Conservation (phyloP, 1,140 invertebrate genomes). For the Diabrotica undecimpunctata region DNA sequence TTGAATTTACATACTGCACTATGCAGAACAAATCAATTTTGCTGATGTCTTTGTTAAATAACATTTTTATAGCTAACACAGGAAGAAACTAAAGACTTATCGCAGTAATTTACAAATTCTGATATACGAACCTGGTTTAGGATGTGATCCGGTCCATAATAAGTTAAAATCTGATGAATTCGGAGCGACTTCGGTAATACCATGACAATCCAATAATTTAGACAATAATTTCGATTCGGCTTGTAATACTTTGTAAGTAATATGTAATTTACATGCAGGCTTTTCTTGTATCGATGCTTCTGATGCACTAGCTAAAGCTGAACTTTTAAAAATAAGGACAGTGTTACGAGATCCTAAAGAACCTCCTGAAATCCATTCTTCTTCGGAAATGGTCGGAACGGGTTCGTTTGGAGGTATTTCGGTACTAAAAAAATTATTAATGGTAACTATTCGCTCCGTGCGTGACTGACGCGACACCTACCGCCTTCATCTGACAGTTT, state of each 20-base stretch:
- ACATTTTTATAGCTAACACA: not conserved
- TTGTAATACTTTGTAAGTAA: constrained; percentile 76
- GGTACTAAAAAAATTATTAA: constrained; percentile 15
- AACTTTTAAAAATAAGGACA: constrained; percentile 56
- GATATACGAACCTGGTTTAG: constrained; percentile 68
- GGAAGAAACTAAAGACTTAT: not conserved
- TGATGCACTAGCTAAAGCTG: constrained; percentile 50
- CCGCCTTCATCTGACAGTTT: too few species aligned
- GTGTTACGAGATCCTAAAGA: constrained; percentile 52
- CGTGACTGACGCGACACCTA: too few species aligned
- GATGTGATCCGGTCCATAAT: constrained; percentile 86
- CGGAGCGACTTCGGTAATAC: constrained; percentile 60
- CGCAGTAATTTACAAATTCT: not conserved
- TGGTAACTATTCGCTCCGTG: too few species aligned
- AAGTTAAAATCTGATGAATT: constrained; percentile 78
- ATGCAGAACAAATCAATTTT: too few species aligned
- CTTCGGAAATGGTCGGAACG: constrained; percentile 23
- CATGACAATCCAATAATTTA: constrained; percentile 70
- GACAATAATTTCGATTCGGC: constrained; percentile 75
- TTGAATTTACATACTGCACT: too few species aligned
- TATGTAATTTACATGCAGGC: constrained; percentile 69
- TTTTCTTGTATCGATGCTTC: constrained; percentile 45
- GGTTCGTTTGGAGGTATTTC: constrained; percentile 19
- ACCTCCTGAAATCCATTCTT: constrained; percentile 53
- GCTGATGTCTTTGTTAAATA: too few species aligned